Base-by-base conservation (phyloP, 1,140 invertebrate species). In the Halyomorpha halys region DNA sequence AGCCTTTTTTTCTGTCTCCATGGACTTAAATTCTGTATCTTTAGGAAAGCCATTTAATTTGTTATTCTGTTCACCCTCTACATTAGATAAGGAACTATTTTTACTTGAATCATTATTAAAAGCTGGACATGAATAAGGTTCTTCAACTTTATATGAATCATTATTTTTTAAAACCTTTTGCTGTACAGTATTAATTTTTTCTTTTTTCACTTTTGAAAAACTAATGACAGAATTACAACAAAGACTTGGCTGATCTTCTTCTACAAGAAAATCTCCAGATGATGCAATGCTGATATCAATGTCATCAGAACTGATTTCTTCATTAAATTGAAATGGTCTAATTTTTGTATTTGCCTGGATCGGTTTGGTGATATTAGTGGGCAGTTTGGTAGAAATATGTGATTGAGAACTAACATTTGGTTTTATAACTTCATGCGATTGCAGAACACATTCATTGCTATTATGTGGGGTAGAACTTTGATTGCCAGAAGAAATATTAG, bases 201-300 rank as follows among this genome's bases (percentile, higher is more conserved):
- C 53, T 23, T 25, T 56, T 56, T 56, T 56, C 14, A 15, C 27
- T 15, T 23, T 19, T 16, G 53, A 56, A 25, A 56, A 56, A 56
- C 23, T 56, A 9, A 56, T 56, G 9, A 56, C 53, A 23, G 53
- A 56, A 23, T 15, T 23, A 19, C 19, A 19, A 18, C n/a, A 21
- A 6, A 25, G 18, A 4, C 18, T 23, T 23, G 18, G 21, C 11
- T 56, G 18, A 23, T 56, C 53, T 56, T 56, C 53, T 56, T 56
- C 53, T 23, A 56, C 53, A 23, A 56, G 14, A 56, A 56, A 23
- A 15, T 56, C 53, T 15, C 53, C 53, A 23, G 53, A 56, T 56
- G 53, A 56, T 23, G 53, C 53, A 27, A 56, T 56, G 23, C 53
- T 56, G 23, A 56, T 56, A 56, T 56, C 53, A 56, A 56, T 56